Conservation (phyloP, 2,113 vertebrate species). For the Urocolius indicus region DNA sequence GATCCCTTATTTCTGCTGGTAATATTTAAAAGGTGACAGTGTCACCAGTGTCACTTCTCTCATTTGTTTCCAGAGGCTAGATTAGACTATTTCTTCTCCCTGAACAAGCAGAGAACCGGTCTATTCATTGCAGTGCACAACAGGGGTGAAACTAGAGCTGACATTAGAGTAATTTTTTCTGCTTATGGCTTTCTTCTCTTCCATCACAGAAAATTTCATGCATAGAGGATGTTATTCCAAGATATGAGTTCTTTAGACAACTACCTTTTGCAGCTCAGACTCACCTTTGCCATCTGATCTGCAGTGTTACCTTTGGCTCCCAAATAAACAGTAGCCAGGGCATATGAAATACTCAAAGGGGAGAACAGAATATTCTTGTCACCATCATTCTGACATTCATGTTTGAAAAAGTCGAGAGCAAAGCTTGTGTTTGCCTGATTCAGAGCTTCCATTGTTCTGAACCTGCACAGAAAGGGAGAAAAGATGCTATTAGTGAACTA, state of each 20-base stretch:
- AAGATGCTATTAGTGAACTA: background rate
- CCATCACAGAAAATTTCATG: background rate
- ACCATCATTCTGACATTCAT: constrained; percentile 64
- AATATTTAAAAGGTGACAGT: background rate
- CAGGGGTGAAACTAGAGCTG: background rate
- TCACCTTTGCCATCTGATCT: constrained; percentile 87
- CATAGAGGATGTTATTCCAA: background rate
- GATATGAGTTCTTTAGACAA: background rate
- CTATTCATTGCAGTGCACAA: background rate
- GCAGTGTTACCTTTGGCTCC: constrained; percentile 86
- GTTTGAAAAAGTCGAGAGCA: constrained; percentile 83
- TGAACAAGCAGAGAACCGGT: background rate
- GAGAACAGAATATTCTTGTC: constrained; percentile 85
- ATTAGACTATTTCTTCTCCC: background rate
- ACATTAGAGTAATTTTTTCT: background rate
- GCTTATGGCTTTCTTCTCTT: background rate
- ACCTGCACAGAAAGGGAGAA: constrained; percentile 7
- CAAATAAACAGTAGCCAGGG: constrained; percentile 85
- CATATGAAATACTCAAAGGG: constrained; percentile 87
- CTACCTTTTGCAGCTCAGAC: background rate
- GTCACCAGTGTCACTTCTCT: background rate
- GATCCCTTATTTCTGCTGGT: background rate
- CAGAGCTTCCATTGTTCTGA: constrained; percentile 80
- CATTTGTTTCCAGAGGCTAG: background rate
- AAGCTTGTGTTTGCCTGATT: constrained; percentile 82